Evolutionary conservation across 1,140 invertebrate species (phyloP).

Genomic region (Goniozus legneri): DNA sequence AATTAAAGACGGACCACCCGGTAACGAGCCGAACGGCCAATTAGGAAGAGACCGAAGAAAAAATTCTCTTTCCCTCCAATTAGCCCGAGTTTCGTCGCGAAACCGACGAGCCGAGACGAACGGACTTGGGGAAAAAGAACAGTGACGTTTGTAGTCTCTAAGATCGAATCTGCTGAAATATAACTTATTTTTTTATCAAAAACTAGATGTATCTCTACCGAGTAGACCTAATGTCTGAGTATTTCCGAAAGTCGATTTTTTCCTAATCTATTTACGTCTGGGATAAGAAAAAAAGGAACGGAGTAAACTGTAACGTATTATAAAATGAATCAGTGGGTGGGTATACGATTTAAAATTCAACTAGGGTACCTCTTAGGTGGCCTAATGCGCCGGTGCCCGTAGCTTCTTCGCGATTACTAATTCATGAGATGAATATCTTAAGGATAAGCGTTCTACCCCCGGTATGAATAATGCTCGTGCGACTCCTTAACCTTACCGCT

Average conservation of each 20-base stretch:
- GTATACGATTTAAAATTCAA: conserved; percentile 19
- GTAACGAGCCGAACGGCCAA: background rate
- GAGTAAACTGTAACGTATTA: too few relatives aligned
- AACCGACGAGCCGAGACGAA: background rate
- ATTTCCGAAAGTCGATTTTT: too few relatives aligned
- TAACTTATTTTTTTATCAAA: too few relatives aligned
- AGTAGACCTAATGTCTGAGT: too few relatives aligned
- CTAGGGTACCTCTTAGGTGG: conserved; percentile 6
- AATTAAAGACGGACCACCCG: background rate
- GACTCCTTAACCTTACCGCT: conserved; percentile 35
- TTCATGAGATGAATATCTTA: conserved; percentile 47
- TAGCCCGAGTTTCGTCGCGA: background rate
- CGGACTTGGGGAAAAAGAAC: background rate
- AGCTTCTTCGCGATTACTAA: conserved; percentile 37
- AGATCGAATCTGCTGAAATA: too few relatives aligned
- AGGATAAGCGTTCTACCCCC: conserved; percentile 31
- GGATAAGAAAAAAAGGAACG: too few relatives aligned
- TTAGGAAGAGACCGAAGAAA: background rate
- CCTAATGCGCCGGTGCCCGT: conserved; percentile 1
- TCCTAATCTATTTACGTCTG: too few relatives aligned
- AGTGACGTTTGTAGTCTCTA: too few relatives aligned
- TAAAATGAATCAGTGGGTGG: too few relatives aligned
- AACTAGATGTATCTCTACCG: too few relatives aligned
- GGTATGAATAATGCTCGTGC: conserved; percentile 42
- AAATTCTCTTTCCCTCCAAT: background rate